These are phyloP conservation scores for Leptothorax acervorum DNA, from an alignment of 2,888 invertebrate species.

Conservation along the genomic window DNA sequence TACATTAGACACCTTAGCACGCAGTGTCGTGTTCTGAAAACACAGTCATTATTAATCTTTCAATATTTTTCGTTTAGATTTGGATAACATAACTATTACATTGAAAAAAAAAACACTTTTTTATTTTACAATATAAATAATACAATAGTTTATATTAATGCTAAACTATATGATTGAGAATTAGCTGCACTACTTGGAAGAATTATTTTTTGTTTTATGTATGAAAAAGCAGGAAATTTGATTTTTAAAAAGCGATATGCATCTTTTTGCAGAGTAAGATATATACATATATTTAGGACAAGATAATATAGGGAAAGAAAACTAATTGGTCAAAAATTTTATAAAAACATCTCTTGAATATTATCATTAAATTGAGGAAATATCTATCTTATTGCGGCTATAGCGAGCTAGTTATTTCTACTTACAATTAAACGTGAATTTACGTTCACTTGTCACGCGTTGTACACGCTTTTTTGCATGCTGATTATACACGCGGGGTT, in stretches of 20 bases:
- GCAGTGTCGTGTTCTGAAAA: slow-evolving; percentile 34
- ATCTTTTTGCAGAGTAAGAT: not conserved
- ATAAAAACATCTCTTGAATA: not conserved
- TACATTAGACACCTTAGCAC: slow-evolving; percentile 42
- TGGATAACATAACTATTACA: slow-evolving; percentile 40
- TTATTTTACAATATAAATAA: not conserved
- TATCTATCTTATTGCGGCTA: not conserved
- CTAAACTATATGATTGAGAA: not conserved
- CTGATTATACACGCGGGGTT: slow-evolving; percentile 45
- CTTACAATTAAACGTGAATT: slow-evolving; percentile 24
- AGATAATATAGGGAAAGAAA: not conserved
- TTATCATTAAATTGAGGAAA: not conserved
- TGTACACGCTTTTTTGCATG: slow-evolving; percentile 30
- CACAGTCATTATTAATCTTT: slow-evolving; percentile 41
- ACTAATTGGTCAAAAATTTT: not conserved
- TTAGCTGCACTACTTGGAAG: not conserved
- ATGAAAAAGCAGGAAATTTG: too few species aligned
- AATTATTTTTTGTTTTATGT: not conserved
- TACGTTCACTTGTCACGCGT: not conserved
- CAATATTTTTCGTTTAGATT: slow-evolving; percentile 13
- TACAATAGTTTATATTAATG: too few species aligned
- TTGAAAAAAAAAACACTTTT: not conserved
- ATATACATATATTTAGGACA: not conserved
- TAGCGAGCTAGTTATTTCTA: slow-evolving; percentile 8
- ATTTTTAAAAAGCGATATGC: not conserved